Conservation (phyloP, 2,797 vertebrate species). For the Sebastes baramenuke region DNA sequence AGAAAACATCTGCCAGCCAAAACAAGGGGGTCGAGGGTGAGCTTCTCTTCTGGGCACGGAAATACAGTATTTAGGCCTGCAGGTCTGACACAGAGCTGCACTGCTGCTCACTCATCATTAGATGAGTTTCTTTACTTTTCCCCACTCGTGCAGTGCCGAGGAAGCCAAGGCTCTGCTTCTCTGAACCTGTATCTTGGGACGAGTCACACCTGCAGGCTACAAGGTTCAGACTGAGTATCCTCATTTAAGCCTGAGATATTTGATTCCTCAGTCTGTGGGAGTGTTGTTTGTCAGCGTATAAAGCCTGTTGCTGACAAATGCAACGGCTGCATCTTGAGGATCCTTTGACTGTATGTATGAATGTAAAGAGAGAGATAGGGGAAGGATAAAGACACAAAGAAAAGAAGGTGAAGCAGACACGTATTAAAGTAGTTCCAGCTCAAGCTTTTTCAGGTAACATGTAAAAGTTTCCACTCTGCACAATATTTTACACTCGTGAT, state of each 20-base stretch:
- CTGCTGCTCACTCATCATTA: slow-evolving; percentile 24
- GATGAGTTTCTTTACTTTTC: background rate
- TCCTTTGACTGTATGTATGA: background rate
- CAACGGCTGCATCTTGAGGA: background rate
- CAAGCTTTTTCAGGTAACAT: background rate
- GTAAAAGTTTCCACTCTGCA: background rate
- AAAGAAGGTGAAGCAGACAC: background rate
- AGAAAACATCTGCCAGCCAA: slow-evolving; percentile 69
- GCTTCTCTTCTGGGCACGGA: slow-evolving; percentile 20
- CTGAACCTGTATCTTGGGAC: background rate
- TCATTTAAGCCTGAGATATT: background rate
- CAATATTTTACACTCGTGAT: background rate
- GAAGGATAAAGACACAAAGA: background rate
- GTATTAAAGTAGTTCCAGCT: background rate
- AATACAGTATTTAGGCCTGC: slow-evolving; percentile 43
- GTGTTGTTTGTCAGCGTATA: background rate
- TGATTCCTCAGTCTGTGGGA: background rate
- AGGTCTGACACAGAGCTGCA: slow-evolving; percentile 39
- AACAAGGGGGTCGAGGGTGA: slow-evolving; percentile 28
- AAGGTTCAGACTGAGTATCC: background rate
- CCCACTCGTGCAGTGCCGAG: background rate
- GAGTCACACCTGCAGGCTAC: background rate
- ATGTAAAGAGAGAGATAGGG: background rate
- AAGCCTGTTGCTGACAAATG: background rate
- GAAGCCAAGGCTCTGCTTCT: background rate